Conservation (phyloP, 2,113 vertebrate genomes). For the Triplophysa siluroides region DNA sequence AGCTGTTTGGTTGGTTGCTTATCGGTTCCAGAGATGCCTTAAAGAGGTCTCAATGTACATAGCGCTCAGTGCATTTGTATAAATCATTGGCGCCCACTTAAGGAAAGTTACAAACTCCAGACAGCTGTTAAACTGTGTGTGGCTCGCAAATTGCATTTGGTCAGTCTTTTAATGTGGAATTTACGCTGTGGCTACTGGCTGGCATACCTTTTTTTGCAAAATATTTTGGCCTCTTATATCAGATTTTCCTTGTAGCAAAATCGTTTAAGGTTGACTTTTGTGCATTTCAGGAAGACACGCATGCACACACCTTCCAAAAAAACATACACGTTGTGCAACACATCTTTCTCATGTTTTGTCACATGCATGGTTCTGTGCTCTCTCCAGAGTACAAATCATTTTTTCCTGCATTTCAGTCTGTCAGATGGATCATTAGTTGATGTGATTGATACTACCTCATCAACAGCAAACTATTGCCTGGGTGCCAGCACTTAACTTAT, state of each 20-base stretch:
- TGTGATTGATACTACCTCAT: conserved; percentile 8
- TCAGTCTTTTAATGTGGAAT: conserved; percentile 1
- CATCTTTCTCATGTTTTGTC: background rate
- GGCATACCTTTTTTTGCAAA: background rate
- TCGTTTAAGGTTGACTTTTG: too few species aligned
- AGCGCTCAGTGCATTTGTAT: background rate
- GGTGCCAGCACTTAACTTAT: conserved; percentile 16
- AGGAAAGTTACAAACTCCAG: conserved; percentile 25
- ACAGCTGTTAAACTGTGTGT: conserved; percentile 26
- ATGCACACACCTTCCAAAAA: background rate
- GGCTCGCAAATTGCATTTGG: background rate
- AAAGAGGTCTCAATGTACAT: conserved; percentile 1
- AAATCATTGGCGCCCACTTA: background rate
- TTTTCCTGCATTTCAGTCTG: background rate
- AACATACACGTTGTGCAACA: background rate
- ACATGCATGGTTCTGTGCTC: background rate
- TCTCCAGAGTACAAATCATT: background rate
- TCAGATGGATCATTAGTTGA: background rate
- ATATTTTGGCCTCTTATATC: background rate
- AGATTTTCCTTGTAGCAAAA: too few species aligned
- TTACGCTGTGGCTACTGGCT: background rate
- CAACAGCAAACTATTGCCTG: conserved; percentile 19
- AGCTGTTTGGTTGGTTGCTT: conserved; percentile 10
- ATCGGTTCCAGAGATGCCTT: background rate
- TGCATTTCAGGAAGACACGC: background rate